These are phyloP conservation scores for Sanderia malayensis DNA, from an alignment of 30 jellyfish, hydroid and myxozoan species.

Conservation along the genomic window DNA sequence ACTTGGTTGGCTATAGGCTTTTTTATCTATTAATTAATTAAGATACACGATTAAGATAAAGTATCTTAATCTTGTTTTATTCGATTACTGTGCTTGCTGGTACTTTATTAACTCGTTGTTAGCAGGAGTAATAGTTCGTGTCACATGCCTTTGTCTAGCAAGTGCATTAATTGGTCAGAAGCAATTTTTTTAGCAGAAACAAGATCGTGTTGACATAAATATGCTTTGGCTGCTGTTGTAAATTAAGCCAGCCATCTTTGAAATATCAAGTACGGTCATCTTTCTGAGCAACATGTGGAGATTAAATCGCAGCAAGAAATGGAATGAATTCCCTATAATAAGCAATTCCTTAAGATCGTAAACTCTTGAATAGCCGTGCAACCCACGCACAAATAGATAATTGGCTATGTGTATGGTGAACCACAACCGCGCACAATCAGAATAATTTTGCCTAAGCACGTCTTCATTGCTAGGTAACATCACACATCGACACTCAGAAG, in stretches of 20 bases:
- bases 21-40: too few relatives aligned
- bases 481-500: background rate
- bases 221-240: too few relatives aligned
- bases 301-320: background rate
- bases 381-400: background rate
- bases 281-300: background rate
- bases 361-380: background rate
- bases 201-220: too few relatives aligned
- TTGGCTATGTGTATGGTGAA: background rate
- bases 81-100: too few relatives aligned
- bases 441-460: background rate
- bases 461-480: background rate
- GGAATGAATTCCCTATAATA: background rate
- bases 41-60: too few relatives aligned
- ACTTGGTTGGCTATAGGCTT: too few relatives aligned
- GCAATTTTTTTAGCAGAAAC: too few relatives aligned
- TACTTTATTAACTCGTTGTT: too few relatives aligned
- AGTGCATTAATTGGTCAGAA: too few relatives aligned
- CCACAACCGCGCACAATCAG: background rate
- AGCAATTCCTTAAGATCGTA: background rate
- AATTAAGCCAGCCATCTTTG: background rate
- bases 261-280: background rate
- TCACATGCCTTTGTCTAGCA: too few relatives aligned
- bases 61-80: too few relatives aligned
- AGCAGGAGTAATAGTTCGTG: too few relatives aligned